Evolutionary conservation across 2,888 invertebrate species (phyloP).

Genomic region (Seira musarum): DNA sequence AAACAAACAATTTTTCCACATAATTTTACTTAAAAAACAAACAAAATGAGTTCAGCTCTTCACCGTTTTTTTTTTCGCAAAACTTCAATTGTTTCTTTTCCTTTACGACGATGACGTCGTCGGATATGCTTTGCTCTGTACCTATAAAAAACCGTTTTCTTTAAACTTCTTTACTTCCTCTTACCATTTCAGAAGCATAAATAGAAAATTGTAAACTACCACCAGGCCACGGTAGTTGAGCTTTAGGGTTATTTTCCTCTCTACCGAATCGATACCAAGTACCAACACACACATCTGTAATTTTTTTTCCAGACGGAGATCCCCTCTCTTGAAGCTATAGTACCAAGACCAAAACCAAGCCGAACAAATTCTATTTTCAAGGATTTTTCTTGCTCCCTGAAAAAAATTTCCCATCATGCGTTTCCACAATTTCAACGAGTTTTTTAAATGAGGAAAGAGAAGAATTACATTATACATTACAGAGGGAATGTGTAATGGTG

Average conservation of each 20-base stretch:
- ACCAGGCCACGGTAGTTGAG: slow-evolving; percentile 13
- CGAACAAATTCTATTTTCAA: background rate
- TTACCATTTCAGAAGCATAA: background rate
- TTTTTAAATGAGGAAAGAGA: slow-evolving; percentile 40
- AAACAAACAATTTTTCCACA: slow-evolving; percentile 49
- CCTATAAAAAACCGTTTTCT: background rate
- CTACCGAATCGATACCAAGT: slow-evolving; percentile 16
- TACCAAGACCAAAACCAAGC: no score
- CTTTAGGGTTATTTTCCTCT: slow-evolving; percentile 22
- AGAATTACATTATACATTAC: slow-evolving; percentile 34
- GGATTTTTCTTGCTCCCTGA: background rate
- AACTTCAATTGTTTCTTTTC: background rate
- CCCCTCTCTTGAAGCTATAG: background rate
- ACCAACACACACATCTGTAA: background rate
- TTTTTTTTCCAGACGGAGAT: slow-evolving; percentile 7
- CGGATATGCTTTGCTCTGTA: background rate
- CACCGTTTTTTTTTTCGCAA: background rate
- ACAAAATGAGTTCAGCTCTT: slow-evolving; percentile 24
- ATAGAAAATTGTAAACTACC: slow-evolving; percentile 21
- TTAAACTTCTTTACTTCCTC: background rate
- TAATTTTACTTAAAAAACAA: slow-evolving; percentile 50
- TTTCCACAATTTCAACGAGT: slow-evolving; percentile 52
- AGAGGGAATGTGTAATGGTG: slow-evolving; percentile 13
- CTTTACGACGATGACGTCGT: background rate
- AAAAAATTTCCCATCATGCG: slow-evolving; percentile 50